These are phyloP conservation scores for Gobio occitaniae DNA, from an alignment of 2,797 vertebrate genomes.

Conservation along the genomic window DNA sequence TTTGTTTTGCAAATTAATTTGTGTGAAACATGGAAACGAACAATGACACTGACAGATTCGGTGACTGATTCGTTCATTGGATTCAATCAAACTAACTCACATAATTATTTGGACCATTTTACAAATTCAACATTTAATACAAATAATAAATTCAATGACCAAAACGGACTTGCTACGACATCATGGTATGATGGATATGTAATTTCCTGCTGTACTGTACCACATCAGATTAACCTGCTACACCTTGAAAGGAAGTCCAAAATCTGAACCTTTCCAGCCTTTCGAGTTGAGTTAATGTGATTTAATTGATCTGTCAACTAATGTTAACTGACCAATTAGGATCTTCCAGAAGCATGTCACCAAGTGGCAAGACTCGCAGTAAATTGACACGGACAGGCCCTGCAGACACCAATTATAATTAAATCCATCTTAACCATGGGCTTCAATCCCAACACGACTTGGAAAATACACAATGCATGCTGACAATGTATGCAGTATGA, in stretches of 20 bases:
- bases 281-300: conserved; percentile 47
- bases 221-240: conserved; percentile 14
- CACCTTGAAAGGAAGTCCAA: conserved; percentile 39
- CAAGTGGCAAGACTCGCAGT: conserved; percentile 27
- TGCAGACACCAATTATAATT: conserved; percentile 58
- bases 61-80: not conserved
- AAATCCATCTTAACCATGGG: conserved; percentile 48
- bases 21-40: not conserved
- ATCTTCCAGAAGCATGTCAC: conserved; percentile 56
- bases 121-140: not conserved
- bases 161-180: not conserved
- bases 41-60: not conserved
- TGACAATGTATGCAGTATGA: conserved; percentile 48
- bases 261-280: conserved; percentile 36
- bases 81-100: not conserved
- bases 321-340: conserved; percentile 65
- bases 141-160: not conserved
- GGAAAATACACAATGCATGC: conserved; percentile 14
- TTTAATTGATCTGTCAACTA: conserved; percentile 63
- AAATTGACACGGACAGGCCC: conserved; percentile 57
- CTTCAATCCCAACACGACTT: conserved; percentile 30
- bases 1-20: not conserved
- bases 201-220: not conserved
- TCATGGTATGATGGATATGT: not conserved
- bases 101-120: not conserved